These are phyloP conservation scores for Stomatorhinus walkeri DNA, from an alignment of 2,797 vertebrate genomes.

Conservation along the genomic window DNA sequence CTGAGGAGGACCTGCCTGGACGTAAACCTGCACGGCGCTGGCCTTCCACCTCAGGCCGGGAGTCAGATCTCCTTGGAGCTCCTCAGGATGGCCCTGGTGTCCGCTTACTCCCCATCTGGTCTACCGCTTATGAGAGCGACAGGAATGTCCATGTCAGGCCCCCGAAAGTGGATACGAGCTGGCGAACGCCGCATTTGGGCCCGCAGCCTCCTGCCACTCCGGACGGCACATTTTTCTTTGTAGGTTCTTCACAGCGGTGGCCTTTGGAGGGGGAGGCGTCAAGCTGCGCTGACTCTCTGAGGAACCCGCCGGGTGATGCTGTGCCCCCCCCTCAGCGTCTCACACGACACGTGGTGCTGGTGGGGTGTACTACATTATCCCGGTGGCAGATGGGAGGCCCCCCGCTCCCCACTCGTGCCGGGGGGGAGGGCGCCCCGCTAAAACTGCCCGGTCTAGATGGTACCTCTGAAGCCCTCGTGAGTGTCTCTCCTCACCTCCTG, in stretches of 20 bases:
- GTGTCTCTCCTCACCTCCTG: neutral
- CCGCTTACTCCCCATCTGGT: neutral
- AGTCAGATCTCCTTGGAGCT: neutral
- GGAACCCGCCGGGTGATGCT: neutral
- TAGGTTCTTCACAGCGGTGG: neutral
- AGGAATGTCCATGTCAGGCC: neutral
- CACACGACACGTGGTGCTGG: neutral
- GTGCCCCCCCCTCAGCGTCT: neutral
- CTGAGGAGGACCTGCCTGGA: neutral
- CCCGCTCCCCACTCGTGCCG: neutral
- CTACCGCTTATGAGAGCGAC: neutral
- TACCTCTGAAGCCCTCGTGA: neutral
- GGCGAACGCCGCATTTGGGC: neutral
- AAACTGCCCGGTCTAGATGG: neutral
- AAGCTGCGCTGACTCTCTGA: constrained; percentile 1
- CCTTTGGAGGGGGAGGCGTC: neutral
- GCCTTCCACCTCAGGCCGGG: neutral
- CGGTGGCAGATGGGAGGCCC: constrained; percentile 10
- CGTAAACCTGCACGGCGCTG: neutral
- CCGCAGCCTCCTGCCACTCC: too few relatives aligned
- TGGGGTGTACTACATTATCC: neutral
- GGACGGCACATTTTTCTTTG: neutral
- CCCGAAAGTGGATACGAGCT: neutral
- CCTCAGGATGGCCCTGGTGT: neutral
- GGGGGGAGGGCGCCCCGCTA: neutral